phyloP scores from a whole-genome alignment of 1,140 invertebrate species.

The Drosophila auraria region DNA sequence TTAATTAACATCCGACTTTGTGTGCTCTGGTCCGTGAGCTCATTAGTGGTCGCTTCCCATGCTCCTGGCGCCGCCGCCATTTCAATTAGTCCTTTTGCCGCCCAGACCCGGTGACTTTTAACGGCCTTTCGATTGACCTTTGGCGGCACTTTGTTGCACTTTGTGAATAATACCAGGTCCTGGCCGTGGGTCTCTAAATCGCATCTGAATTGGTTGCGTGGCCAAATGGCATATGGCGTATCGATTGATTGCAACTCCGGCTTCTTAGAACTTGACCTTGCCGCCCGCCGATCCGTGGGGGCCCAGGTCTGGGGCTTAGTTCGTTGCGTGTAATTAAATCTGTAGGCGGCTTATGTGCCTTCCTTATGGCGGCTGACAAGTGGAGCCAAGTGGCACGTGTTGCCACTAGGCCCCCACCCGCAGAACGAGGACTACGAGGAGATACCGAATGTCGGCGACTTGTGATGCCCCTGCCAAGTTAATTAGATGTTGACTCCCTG shows the following conservation, averaged over 20 bases:
- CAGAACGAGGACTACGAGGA: background rate
- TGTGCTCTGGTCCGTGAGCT: slow-evolving; percentile 35
- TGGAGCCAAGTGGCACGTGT: slow-evolving; percentile 41
- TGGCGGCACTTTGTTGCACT: background rate
- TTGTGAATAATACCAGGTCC: background rate
- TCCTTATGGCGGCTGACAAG: slow-evolving; percentile 11
- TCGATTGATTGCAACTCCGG: background rate
- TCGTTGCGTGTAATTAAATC: slow-evolving; percentile 48
- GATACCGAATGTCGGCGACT: slow-evolving; percentile 10
- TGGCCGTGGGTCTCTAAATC: background rate
- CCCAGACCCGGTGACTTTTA: background rate
- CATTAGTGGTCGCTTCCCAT: slow-evolving; percentile 43
- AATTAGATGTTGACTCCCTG: slow-evolving; percentile 54
- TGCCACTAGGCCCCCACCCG: background rate
- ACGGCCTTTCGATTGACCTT: slow-evolving; percentile 10
- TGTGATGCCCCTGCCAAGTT: slow-evolving; percentile 33
- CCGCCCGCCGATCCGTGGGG: too few relatives aligned
- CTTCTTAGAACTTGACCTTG: background rate
- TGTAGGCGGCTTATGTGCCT: slow-evolving; percentile 55
- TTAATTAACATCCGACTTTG: slow-evolving; percentile 63
- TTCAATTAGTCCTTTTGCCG: slow-evolving; percentile 15
- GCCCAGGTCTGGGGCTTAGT: slow-evolving; percentile 8
- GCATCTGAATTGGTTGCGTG: background rate
- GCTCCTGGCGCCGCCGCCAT: background rate
- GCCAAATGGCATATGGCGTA: background rate